These are phyloP conservation scores for Coranthus polyacanthus DNA, from an alignment of 2,797 vertebrate species.

Conservation along the genomic window DNA sequence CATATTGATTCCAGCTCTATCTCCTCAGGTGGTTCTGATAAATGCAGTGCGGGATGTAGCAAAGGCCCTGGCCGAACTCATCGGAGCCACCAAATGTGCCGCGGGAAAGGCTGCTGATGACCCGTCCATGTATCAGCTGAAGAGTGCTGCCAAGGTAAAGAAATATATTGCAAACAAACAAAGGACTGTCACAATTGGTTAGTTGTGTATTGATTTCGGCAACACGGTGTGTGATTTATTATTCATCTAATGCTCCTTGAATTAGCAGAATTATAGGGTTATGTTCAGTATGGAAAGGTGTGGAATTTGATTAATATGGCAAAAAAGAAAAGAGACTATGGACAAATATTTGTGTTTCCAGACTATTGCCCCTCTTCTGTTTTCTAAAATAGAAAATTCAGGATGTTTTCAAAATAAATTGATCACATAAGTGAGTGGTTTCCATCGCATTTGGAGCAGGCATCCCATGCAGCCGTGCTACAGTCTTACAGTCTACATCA, in stretches of 20 bases:
- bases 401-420: no score
- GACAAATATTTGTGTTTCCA: no score
- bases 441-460: no score
- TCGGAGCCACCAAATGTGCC: constrained; percentile 97
- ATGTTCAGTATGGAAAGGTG: no score
- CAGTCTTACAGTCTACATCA: no score
- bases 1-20: constrained; percentile 68
- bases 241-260: constrained; percentile 4
- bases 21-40: constrained; percentile 94
- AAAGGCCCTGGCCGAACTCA: constrained; percentile 97
- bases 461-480: no score
- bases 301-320: no score
- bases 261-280: no score
- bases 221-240: neutral
- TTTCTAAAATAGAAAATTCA: no score
- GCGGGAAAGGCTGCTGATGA: constrained; percentile 96
- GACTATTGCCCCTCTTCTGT: no score
- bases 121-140: constrained; percentile 99
- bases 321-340: no score
- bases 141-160: constrained; percentile 96
- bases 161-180: neutral
- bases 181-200: constrained; percentile 21
- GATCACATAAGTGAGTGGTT: no score
- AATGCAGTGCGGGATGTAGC: constrained; percentile 98
- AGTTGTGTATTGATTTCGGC: constrained; percentile 35